Base-by-base conservation (phyloP, 2,113 vertebrate genomes). In the Salminus brasiliensis region DNA sequence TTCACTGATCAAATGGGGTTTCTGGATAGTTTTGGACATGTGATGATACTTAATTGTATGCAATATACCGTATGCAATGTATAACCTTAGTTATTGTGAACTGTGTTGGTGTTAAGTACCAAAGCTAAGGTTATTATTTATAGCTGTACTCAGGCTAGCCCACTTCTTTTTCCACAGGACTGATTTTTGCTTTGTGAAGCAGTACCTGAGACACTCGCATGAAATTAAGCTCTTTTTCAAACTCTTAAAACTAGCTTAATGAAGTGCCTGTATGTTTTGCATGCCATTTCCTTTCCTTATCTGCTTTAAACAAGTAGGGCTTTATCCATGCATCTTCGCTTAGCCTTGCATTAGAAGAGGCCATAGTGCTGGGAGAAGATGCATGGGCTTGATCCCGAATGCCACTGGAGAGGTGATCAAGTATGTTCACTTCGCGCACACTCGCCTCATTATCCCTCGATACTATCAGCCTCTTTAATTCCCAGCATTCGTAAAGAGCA, bases 401-500 rank as follows among this genome's bases (percentile, higher is more conserved):
- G 87, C 93, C 96, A 83, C 0, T 23, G 69, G 94, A 94, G 95
- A 81, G 95, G 91, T 92, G 85, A 88, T 91, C 93, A 95, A 92
- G 88, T 93, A 92, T 89, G 92, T 92, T 92, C 92, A 81, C 88
- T 92, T 92, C 89, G 91, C 89, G 91, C 92, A 90, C 94, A 92
- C 91, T 91, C 93, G 94, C 95, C 93, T 96, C 96, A 97, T 95
- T 95, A 93, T 92, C 94, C 89, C 92, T 92, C 93, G 90, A 89
- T 94, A 94, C 94, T 92, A 95, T 94, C 93, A 95, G 94, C 91
- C 94, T 93, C 91, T 95, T 97, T 97, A 96, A 95, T 93, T 97
- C 95, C 94, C 94, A 95, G 92, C 95, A 94, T 94, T 96, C 96
- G 95, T 96, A 97, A 97, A 97, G 95, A 97, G 93, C 94, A 95